phyloP scores from a whole-genome alignment of 2,797 vertebrate species.

The Crocodylus rhombifer region DNA sequence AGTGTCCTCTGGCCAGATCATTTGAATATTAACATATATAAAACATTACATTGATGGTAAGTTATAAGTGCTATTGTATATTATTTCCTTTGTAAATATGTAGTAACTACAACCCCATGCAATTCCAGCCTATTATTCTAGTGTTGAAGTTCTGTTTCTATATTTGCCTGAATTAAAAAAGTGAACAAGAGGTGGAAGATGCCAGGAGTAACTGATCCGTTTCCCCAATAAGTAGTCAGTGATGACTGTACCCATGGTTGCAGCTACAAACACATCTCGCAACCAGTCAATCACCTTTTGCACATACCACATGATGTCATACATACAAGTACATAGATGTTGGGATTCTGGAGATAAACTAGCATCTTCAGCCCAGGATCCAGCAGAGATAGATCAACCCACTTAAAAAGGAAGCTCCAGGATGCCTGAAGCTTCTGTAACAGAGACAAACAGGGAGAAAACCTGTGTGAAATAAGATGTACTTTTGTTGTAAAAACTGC shows the following conservation, averaged over 20 bases:
- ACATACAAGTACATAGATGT: neutral
- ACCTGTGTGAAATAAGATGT: neutral
- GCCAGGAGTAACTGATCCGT: neutral
- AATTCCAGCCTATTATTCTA: no score
- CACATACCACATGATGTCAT: neutral
- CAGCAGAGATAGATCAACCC: fast-evolving
- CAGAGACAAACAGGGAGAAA: neutral
- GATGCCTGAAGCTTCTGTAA: neutral
- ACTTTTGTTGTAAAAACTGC: neutral
- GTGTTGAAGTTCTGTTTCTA: no score
- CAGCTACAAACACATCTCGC: neutral
- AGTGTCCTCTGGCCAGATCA: no score
- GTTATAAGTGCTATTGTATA: no score
- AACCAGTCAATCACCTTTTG: no score
- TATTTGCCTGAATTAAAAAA: no score
- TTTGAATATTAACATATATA: no score
- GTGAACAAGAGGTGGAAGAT: no score
- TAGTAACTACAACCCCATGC: no score
- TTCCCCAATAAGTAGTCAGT: neutral
- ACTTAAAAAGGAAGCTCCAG: neutral
- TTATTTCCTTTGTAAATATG: no score
- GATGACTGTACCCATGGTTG: neutral
- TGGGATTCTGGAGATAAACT: neutral
- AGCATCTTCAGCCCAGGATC: neutral
- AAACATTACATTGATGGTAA: no score